Evolutionary conservation across 1,140 invertebrate species (phyloP).

Genomic region (Daktulosphaira vitifoliae): DNA sequence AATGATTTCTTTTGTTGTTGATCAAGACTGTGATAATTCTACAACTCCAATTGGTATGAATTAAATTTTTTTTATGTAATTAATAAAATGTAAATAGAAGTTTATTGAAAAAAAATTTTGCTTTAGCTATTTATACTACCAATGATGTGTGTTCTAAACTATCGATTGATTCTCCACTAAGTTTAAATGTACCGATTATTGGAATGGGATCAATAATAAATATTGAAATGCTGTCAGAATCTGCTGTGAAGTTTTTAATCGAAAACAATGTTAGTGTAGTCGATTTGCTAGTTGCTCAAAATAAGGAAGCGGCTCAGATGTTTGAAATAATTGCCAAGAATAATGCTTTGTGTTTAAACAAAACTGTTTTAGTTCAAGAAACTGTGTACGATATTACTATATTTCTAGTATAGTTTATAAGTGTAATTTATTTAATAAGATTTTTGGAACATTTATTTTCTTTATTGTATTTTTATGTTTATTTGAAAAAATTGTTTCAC

Average conservation of each 20-base stretch:
- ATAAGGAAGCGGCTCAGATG: neutral
- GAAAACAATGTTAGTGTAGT: neutral
- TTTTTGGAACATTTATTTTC: too few species aligned
- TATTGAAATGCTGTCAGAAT: neutral
- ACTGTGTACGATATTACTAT: neutral
- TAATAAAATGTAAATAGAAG: too few species aligned
- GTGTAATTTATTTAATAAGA: too few species aligned
- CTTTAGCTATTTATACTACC: slow-evolving; percentile 14
- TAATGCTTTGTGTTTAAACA: slow-evolving; percentile 9
- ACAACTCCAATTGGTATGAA: slow-evolving; percentile 1
- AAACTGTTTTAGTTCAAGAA: neutral
- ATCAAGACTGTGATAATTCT: slow-evolving; percentile 35
- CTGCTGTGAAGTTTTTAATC: neutral
- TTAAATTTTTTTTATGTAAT: too few species aligned
- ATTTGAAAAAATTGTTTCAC: too few species aligned
- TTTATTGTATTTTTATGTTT: too few species aligned
- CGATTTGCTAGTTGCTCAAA: neutral
- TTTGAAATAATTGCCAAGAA: neutral
- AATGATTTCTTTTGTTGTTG: slow-evolving; percentile 36
- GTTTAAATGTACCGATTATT: slow-evolving; percentile 1
- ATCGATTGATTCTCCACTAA: neutral
- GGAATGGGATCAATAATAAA: neutral
- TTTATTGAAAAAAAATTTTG: too few species aligned
- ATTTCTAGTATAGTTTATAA: too few species aligned
- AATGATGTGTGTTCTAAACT: slow-evolving; percentile 2